A percentile compares a stretch with the other conserved stretches of the same genome.
phyloP scores from a whole-genome alignment of 2,888 invertebrate species.

The Drosophila eohydei region DNA sequence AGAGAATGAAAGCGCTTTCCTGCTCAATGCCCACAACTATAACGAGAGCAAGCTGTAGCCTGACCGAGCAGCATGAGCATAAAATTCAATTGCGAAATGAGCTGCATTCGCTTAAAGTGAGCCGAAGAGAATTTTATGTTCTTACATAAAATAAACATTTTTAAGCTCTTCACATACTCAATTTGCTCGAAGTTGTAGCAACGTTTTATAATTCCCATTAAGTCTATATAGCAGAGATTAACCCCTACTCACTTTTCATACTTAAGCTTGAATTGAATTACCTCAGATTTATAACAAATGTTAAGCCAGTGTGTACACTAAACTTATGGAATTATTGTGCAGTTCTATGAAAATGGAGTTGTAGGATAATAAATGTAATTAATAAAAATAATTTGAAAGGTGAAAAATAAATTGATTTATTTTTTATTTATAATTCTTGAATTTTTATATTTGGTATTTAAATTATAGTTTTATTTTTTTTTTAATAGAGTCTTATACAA shows the following conservation, averaged over 20 bases:
- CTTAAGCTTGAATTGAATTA: neutral
- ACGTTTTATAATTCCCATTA: too few relatives aligned
- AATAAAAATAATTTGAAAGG: too few relatives aligned
- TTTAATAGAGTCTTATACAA: too few relatives aligned
- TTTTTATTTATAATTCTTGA: too few relatives aligned
- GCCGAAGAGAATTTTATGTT: neutral
- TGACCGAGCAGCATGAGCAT: slow-evolving; percentile 7
- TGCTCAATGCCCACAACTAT: slow-evolving; percentile 16
- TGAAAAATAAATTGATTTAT: too few relatives aligned
- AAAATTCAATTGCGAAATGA: slow-evolving; percentile 43
- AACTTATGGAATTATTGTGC: neutral
- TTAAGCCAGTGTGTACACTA: too few relatives aligned
- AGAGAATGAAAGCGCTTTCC: slow-evolving; percentile 23
- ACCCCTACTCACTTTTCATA: neutral
- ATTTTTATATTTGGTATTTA: too few relatives aligned
- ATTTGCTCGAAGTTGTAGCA: too few relatives aligned
- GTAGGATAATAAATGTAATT: too few relatives aligned
- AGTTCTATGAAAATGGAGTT: too few relatives aligned
- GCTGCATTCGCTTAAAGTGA: slow-evolving; percentile 24
- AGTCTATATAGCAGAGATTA: neutral
- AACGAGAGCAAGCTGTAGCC: slow-evolving; percentile 5
- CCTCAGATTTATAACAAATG: neutral
- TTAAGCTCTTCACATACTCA: neutral
- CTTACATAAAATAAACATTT: neutral
- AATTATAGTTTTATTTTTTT: too few relatives aligned